Evolutionary conservation across 23 tunicate species (phyloP), one percentile per base, ranked within the genome.

Genomic region (Ciona savignyi): DNA sequence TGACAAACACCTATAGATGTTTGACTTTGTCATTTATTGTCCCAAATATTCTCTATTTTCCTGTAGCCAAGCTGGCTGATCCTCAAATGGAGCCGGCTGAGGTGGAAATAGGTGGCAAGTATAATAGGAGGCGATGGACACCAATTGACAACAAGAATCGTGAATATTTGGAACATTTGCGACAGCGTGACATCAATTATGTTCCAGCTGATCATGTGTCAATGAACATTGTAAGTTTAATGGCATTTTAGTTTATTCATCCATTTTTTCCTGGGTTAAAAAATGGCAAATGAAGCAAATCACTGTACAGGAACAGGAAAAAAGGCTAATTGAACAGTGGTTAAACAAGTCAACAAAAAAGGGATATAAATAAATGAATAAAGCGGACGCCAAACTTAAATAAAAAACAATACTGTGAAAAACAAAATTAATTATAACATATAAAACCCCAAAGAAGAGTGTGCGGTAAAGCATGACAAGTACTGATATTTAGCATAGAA

Each of bases 111-210:
- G 23, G 26, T 2, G 28, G 29, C 22, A 20, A 74, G 2, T 15
- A 33, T 4, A 64, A 28, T n/a, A 29, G 24, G 3, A 64, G 64
- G 6, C 63, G 79, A 27, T 81, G 86, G 86, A 74, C 86, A 3
- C 86, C 86, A 4, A 81, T 81, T 25, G 86, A 81, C 51, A 49
- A 81, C 74, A 74, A 11, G 20, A 74, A 74, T 65, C 9, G 22
- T 4, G 74, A 65, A 25, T 81, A 31, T 28, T 61, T 75, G 23
- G 49, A 35, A 51, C 22, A 20, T 28, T n/a, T 81, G 0, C 51
- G 32, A 2, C 72, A 81, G 35, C 62, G 78, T 32, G 64, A 65
- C 26, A 20, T 42, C 27, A 25, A 60, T 25, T 23, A 35, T 21
- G 27, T 4, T n/a, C 79, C 65, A 51, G 78, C 86, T 33, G 72